Evolutionary conservation across 2,888 invertebrate species (phyloP), one percentile per base, ranked within the genome.

Genomic region (Ennomos erosarius): DNA sequence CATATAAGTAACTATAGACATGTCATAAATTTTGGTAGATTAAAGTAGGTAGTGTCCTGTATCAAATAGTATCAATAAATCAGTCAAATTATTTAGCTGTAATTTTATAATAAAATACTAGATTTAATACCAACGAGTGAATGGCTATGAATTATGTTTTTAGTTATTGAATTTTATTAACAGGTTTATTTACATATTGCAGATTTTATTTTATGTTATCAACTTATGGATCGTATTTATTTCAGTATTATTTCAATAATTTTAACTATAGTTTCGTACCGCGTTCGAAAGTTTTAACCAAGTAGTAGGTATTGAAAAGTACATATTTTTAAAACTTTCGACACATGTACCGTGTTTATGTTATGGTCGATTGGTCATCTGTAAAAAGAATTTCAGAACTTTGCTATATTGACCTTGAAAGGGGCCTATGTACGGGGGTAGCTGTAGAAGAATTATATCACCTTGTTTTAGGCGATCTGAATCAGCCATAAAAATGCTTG

Each of bases 241-340:
- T 73, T 78, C 82, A 82, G 81, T 81, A 81, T 81, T 81, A 78
- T 74, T 65, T 61, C 69, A 66, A 67, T 64, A 48, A 39, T 56
- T 54, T 60, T 53, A 48, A 11, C n/a, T n/a, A n/a, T 56, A 34
- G 46, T 50, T 45, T 56, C 1, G 12, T 37, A 34, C n/a, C 42
- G 26, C 10, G 1, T 34, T 26, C 39, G 34, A 34, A 34, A 39
- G 46, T 53, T 44, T 16, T n/a, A n/a, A n/a, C n/a, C n/a, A 16
- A 16, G 16, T 16, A 16, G 16, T 16, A 16, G 16, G n/a, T n/a
- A n/a, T n/a, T n/a, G n/a, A n/a, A n/a, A n/a, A n/a, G n/a, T n/a
- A n/a, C n/a, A 16, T 16, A 16, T 16, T 16, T 16, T 16, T 16
- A 2, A 16, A 16, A 16, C 16, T 16, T 16, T 16, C 16, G 16